phyloP scores from a whole-genome alignment of 2,113 vertebrate species.

The Sylvietta virens region DNA sequence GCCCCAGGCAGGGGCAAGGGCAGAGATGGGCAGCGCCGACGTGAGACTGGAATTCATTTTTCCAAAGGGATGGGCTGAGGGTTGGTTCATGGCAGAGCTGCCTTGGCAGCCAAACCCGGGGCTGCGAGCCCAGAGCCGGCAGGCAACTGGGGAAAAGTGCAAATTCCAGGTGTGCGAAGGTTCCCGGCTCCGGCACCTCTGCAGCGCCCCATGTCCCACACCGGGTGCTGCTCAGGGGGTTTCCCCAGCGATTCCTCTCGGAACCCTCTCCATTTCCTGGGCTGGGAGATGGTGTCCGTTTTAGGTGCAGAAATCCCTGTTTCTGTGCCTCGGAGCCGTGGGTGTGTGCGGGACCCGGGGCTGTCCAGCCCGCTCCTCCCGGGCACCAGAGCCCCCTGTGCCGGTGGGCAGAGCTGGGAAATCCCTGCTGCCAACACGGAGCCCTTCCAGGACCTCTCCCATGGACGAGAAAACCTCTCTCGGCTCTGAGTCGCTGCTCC shows the following conservation, averaged over 20 bases:
- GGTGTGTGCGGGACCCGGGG: not conserved
- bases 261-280: not conserved
- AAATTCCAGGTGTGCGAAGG: not conserved
- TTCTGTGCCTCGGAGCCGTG: rapidly evolving
- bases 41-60: not conserved
- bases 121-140: rapidly evolving
- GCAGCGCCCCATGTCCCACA: not conserved
- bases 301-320: not conserved
- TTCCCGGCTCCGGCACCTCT: rapidly evolving
- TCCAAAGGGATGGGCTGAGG: not conserved
- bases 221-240: not conserved
- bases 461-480: rapidly evolving
- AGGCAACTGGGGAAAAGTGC: not conserved
- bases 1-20: not conserved
- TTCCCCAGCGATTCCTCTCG: not conserved
- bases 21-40: not conserved
- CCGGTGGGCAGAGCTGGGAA: not conserved
- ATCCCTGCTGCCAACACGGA: rapidly evolving
- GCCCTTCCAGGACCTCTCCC: not conserved
- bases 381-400: not conserved
- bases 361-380: not conserved
- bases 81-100: not conserved
- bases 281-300: not conserved
- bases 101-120: not conserved
- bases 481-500: rapidly evolving